phyloP scores from a whole-genome alignment of 2,113 vertebrate genomes.

The Erpornis zantholeuca region DNA sequence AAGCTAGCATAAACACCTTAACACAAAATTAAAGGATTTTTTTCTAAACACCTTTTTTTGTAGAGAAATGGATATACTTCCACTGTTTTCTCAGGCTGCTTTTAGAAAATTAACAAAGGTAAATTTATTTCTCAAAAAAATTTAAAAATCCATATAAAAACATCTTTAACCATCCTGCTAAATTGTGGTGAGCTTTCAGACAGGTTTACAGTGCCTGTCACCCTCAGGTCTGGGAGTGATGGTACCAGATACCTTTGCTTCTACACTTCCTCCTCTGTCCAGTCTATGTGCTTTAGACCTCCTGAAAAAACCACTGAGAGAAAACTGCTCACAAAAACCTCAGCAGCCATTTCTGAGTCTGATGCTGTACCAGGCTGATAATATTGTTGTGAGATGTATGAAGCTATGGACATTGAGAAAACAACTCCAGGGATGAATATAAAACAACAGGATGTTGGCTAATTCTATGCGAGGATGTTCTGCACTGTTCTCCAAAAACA shows the following conservation, averaged over 20 bases:
- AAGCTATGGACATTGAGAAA: neutral
- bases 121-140: neutral
- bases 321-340: neutral
- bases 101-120: neutral
- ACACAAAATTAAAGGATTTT: neutral
- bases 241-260: neutral
- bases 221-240: neutral
- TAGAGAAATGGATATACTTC: neutral
- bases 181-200: neutral
- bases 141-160: neutral
- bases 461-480: neutral
- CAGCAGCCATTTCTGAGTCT: neutral
- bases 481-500: neutral
- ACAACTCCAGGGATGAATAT: neutral
- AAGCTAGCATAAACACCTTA: neutral
- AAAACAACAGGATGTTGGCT: neutral
- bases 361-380: neutral
- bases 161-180: neutral
- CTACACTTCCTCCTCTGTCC: neutral
- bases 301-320: neutral
- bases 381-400: neutral
- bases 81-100: neutral
- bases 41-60: neutral
- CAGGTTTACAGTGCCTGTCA: neutral
- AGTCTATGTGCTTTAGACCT: neutral